Percentiles rank a stretch among this genome's conserved stretches.
Conservation (phyloP, 2,113 vertebrate species). For the Alces alces region DNA sequence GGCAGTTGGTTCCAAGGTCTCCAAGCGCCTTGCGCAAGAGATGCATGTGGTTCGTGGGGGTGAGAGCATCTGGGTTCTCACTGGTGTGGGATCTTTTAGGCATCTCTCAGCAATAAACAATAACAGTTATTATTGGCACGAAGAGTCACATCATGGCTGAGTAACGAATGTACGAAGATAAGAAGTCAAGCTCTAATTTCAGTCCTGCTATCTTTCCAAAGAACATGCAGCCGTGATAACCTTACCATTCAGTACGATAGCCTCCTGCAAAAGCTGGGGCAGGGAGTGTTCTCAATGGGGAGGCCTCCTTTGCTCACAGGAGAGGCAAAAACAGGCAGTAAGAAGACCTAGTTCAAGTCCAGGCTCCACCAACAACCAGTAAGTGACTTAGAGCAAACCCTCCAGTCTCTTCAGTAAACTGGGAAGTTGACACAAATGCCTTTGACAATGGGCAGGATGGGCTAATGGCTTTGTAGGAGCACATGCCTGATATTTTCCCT, state of each 20-base stretch:
- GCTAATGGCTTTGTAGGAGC: fast-evolving
- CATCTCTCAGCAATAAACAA: not conserved
- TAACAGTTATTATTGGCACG: not conserved
- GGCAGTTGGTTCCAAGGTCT: not conserved
- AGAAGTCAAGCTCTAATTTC: not conserved
- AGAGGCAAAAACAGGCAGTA: not conserved
- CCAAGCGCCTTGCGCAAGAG: not conserved
- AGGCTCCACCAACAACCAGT: not conserved
- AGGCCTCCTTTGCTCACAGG: not conserved
- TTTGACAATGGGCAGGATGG: fast-evolving
- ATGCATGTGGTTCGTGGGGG: not conserved
- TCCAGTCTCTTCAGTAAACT: not conserved
- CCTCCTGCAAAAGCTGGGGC: not conserved
- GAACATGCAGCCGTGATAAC: not conserved
- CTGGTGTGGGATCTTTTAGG: not conserved
- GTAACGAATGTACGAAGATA: not conserved
- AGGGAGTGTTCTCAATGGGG: not conserved
- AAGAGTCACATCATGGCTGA: not conserved
- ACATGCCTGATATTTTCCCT: not conserved
- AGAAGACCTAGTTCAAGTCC: not conserved
- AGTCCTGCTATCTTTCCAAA: not conserved
- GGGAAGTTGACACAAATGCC: not conserved
- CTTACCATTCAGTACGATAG: fast-evolving
- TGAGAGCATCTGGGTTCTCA: not conserved
- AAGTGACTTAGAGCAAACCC: too few relatives aligned